These are phyloP conservation scores for Spodoptera litura DNA, from an alignment of 1,140 invertebrate genomes.

Conservation along the genomic window DNA sequence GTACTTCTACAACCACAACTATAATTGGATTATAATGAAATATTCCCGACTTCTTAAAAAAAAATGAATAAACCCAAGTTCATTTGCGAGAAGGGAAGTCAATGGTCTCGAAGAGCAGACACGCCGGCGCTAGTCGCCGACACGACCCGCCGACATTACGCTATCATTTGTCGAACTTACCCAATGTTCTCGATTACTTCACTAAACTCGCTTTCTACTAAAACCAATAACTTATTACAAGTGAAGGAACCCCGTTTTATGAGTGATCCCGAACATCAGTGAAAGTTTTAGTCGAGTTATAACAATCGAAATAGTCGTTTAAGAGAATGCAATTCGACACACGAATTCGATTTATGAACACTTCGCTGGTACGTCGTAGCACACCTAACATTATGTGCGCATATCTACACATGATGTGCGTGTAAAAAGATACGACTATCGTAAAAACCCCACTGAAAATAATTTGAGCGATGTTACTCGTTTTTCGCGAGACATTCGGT, in stretches of 20 bases:
- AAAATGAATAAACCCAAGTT: conserved; percentile 43
- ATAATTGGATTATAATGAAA: conserved; percentile 34
- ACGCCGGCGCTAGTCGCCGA: conserved; percentile 59
- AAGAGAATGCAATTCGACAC: conserved; percentile 65
- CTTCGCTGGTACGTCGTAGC: conserved; percentile 72
- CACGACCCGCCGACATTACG: conserved; percentile 61
- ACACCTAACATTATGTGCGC: conserved; percentile 80
- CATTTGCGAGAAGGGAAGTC: conserved; percentile 63
- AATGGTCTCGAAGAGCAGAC: conserved; percentile 66
- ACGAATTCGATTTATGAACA: conserved; percentile 79
- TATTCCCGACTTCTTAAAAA: conserved; percentile 32
- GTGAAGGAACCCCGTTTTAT: not conserved
- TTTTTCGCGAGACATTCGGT: conserved; percentile 80
- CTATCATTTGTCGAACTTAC: conserved; percentile 66
- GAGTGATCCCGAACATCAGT: not conserved
- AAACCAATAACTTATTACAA: conserved; percentile 8
- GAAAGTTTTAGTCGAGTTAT: conserved; percentile 19
- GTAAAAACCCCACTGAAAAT: conserved; percentile 83
- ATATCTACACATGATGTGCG: conserved; percentile 81
- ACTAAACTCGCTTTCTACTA: conserved; percentile 17
- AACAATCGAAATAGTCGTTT: conserved; percentile 8
- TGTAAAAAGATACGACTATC: conserved; percentile 85
- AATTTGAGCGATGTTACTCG: conserved; percentile 83
- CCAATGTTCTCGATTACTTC: conserved; percentile 61
- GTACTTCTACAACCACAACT: not conserved